Base-by-base conservation (phyloP, 2,888 invertebrate species). In the Cotesia congregata region DNA sequence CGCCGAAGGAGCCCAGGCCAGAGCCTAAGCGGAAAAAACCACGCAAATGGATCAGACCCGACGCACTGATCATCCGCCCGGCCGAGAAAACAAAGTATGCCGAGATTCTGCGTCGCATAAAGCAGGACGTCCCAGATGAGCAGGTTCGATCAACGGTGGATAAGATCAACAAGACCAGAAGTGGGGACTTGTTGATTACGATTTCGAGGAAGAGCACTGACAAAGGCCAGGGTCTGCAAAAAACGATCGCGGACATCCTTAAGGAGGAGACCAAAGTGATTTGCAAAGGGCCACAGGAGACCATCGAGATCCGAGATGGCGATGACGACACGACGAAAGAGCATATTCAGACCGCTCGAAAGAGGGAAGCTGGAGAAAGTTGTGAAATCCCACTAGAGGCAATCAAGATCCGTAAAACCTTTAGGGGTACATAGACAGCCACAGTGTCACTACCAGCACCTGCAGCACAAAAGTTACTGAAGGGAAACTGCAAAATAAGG, bases 221-320 rank as follows among this genome's bases (percentile, higher is more conserved):
- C 4, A 38, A 69, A 61, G 73, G 72, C 41, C 38, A 70, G 64
- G 77, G 40, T 15, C 20, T 78, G 7, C 67, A 67, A 4, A 72
- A 68, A 64, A 15, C 69, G 0, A 77, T 77, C 1, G 67, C 20
- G n/a, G 67, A 6, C 39, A 12, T 60, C 3, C 72, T 79, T 6
- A 38, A 64, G 62, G 72, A 76, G 3, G 70, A 75, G 0, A 77
- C 81, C 0, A 60, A 65, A 17, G 79, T 80, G 1, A 76, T 69
- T 15, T 41, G 79, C 30, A 72, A 76, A 62, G 68, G 60, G 7
- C 80, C 74, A 5, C 65, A 80, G 20, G 76, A 74, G 1, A 15
- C 7, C 0, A 5, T 81, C 15, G 80, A 81, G 41, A 79, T 81
- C 38, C 69, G 72, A 12, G 80, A 81, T 41, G 50, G 78, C 4